Percentiles rank a stretch among this genome's conserved stretches.
phyloP scores from a whole-genome alignment of 2,113 vertebrate species.

The Isichthys henryi region DNA sequence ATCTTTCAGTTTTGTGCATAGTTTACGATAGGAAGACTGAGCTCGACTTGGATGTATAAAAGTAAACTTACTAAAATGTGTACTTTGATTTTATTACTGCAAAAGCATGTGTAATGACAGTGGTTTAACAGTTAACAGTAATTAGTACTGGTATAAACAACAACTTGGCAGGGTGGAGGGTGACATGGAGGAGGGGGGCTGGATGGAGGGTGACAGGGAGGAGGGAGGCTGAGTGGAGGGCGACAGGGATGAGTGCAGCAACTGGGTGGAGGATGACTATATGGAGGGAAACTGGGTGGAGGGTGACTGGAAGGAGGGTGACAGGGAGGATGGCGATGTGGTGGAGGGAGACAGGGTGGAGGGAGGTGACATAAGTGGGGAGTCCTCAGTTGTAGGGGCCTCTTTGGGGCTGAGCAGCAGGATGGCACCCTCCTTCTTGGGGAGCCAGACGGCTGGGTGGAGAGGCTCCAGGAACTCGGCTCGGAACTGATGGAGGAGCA shows the following conservation, averaged over 20 bases:
- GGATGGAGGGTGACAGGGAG: not conserved
- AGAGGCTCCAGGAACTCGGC: constrained; percentile 58
- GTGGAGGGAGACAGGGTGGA: not conserved
- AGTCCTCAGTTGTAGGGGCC: not conserved
- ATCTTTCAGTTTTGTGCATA: not conserved
- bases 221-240: not conserved
- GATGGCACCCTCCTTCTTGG: constrained; percentile 65
- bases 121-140: not conserved
- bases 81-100: not conserved
- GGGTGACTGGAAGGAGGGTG: not conserved
- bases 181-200: not conserved
- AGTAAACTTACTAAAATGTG: not conserved
- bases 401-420: constrained; percentile 29
- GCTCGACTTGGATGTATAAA: not conserved
- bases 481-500: constrained; percentile 50
- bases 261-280: not conserved
- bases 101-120: not conserved
- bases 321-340: not conserved
- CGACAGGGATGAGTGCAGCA: not conserved
- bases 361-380: not conserved
- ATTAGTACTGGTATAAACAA: not conserved
- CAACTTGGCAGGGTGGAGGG: no score
- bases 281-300: not conserved
- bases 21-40: not conserved
- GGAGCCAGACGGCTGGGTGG: constrained; percentile 63